phyloP scores from a whole-genome alignment of 1,140 invertebrate genomes.

The Calephelis nemesis region DNA sequence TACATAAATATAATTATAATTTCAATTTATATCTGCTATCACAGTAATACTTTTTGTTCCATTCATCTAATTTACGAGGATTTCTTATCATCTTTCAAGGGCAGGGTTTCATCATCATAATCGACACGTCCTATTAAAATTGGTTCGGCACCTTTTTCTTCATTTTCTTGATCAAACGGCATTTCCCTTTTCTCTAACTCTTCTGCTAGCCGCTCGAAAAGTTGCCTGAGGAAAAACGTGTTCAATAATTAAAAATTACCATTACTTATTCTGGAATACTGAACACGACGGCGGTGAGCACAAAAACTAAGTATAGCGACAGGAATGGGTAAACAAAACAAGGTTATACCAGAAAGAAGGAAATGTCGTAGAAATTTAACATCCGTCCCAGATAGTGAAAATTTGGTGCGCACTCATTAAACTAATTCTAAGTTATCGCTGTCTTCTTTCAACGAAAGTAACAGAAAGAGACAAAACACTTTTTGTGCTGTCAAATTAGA shows the following conservation, averaged over 20 bases:
- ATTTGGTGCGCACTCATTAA: too few species aligned
- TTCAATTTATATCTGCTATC: conserved; percentile 27
- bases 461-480: too few species aligned
- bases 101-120: conserved; percentile 61
- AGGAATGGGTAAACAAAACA: too few species aligned
- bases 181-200: conserved; percentile 59
- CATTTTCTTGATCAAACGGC: conserved; percentile 45
- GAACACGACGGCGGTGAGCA: too few species aligned
- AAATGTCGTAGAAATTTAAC: too few species aligned
- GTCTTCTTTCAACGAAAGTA: too few species aligned
- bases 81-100: conserved; percentile 54
- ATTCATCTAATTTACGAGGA: conserved; percentile 34
- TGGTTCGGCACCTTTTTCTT: conserved; percentile 57
- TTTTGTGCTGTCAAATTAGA: too few species aligned
- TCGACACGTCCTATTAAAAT: conserved; percentile 50
- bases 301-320: too few species aligned
- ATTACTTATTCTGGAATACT: too few species aligned
- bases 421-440: too few species aligned
- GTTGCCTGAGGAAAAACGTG: conserved; percentile 42
- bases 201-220: conserved; percentile 53
- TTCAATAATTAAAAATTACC: background rate
- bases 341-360: too few species aligned
- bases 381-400: too few species aligned
- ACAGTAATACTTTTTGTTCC: conserved; percentile 31
- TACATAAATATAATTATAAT: background rate